Base-by-base conservation (phyloP, 2,888 invertebrate genomes). In the Mythimna albipuncta region DNA sequence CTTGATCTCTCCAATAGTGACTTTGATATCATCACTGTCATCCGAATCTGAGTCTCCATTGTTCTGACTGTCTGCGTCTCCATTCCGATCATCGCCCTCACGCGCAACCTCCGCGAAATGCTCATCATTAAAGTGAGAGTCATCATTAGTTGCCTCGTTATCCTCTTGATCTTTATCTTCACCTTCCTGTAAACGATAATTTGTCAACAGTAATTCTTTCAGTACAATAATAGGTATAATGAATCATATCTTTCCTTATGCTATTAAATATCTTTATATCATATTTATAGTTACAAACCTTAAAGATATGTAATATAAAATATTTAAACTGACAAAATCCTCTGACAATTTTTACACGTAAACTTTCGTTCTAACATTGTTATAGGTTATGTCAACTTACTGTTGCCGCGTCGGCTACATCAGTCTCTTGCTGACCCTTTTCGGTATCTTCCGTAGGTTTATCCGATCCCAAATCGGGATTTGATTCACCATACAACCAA, bases 1-100 rank as follows among this genome's bases (percentile, higher is more conserved):
- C 92, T 98, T 98, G 64, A 98, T 98, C 89, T 98, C 99, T 4
- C 99, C 99, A 87, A 99, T 99, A 1, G 99, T 99, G 77, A 99
- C 99, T 94, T 99, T 98, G 11, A 99, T 98, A 90, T 98, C 98
- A 90, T 99, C 98, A 82, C 97, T 97, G 87, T 98, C 98, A 80
- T 98, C 98, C 3, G 98, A 98, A 82, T 96, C 96, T 0, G 96
- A 94, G 78, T 97, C 97, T 0, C 97, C 97, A 76, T 97, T 97
- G 81, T 96, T 96, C 82, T 96, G 95, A 64, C 94, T 97, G 63
- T 93, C 96, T 0, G 90, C 91, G 86, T 97, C 96, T 82, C 96
- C 93, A 87, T 96, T 94, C 69, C 88, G 90, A 5, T 94, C 93
- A 52, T 89, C 91, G 0, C 93, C 94, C 32, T 93, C 95, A 0